These are phyloP conservation scores for Muscicapa comitata DNA, from an alignment of 2,797 vertebrate genomes.

Conservation along the genomic window DNA sequence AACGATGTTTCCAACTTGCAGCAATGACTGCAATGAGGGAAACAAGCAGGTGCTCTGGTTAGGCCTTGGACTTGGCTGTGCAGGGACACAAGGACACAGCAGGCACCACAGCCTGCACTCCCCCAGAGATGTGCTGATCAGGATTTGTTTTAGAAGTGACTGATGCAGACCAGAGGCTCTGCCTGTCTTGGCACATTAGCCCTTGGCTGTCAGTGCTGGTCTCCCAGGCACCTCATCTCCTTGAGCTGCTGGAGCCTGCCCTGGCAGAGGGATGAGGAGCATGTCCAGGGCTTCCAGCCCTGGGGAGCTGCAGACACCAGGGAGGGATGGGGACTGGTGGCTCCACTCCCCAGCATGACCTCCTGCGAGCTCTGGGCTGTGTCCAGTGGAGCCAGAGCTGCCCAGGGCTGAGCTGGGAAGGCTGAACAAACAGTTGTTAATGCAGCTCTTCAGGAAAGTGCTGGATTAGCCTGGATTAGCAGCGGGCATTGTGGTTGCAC, in stretches of 20 bases:
- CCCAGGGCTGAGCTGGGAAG: background rate
- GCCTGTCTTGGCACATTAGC: background rate
- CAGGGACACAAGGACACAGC: background rate
- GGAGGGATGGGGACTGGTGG: background rate
- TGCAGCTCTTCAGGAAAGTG: slow-evolving; percentile 6
- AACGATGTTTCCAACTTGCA: background rate
- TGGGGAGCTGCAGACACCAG: background rate
- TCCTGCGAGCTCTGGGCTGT: accelerated
- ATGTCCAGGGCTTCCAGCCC: background rate
- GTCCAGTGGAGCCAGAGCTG: accelerated
- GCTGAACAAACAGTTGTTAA: background rate
- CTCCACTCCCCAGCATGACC: background rate
- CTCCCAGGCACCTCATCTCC: background rate
- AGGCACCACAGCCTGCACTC: background rate
- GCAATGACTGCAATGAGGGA: background rate
- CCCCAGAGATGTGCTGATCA: accelerated
- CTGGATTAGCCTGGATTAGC: slow-evolving; percentile 44
- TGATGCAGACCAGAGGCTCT: background rate
- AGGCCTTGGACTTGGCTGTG: background rate
- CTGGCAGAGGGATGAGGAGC: background rate
- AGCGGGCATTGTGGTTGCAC: background rate
- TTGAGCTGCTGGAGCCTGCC: background rate
- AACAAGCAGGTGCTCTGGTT: background rate
- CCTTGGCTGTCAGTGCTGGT: background rate
- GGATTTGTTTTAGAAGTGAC: background rate